These are phyloP conservation scores for Thysanoteuthis rhombus DNA, from an alignment of 2,888 invertebrate species.

Conservation along the genomic window DNA sequence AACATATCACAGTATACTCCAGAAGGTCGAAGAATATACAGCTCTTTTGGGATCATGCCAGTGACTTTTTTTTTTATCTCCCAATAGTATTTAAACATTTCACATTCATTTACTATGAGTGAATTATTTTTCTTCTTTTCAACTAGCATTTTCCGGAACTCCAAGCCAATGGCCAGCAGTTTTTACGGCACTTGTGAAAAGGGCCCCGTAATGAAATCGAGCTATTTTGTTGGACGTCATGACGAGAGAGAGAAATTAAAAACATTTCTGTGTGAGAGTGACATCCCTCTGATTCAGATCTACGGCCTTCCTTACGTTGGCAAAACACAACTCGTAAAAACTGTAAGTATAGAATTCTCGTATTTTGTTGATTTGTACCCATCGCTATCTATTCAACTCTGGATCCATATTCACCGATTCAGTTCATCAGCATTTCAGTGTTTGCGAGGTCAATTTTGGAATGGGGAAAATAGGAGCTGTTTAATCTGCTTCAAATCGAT, in stretches of 20 bases:
- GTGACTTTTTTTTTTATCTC: not conserved
- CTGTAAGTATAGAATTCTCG: not conserved
- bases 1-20: too few relatives aligned
- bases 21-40: too few relatives aligned
- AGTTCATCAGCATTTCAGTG: too few relatives aligned
- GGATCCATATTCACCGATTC: too few relatives aligned
- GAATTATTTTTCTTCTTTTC: not conserved
- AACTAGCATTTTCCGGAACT: too few relatives aligned
- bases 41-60: too few relatives aligned
- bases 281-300: not conserved
- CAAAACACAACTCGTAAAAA: not conserved
- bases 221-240: not conserved
- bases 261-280: not conserved
- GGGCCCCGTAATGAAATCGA: not conserved
- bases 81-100: too few relatives aligned
- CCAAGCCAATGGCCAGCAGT: not conserved
- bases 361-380: not conserved
- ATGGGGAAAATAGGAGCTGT: too few relatives aligned
- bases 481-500: too few relatives aligned
- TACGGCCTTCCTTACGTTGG: constrained; percentile 22
- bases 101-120: too few relatives aligned
- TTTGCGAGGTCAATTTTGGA: too few relatives aligned
- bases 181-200: not conserved
- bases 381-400: too few relatives aligned
- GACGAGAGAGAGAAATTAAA: constrained; percentile 14